Conservation (phyloP, 2,113 vertebrate species). For the Sinocyclocheilus maitianheensis region DNA sequence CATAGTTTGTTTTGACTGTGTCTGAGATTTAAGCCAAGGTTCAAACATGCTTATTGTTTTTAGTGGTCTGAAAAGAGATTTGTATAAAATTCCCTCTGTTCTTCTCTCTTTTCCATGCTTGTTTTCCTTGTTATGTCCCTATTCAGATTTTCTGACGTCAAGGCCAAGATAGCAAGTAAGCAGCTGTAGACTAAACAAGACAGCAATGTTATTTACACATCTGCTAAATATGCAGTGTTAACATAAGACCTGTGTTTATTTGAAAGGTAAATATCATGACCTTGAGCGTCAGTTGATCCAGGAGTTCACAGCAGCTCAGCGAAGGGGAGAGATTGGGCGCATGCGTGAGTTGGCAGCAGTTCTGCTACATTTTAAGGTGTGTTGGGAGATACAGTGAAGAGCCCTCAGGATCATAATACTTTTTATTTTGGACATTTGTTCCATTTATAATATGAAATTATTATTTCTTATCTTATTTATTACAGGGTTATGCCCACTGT, state of each 20-base stretch:
- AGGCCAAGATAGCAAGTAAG: slow-evolving; percentile 99
- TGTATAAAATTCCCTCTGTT: neutral
- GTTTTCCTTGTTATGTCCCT: slow-evolving; percentile 59
- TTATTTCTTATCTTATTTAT: neutral
- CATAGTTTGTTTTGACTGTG: neutral
- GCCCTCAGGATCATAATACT: neutral
- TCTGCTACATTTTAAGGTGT: slow-evolving; percentile 98
- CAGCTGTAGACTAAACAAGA: slow-evolving; percentile 52
- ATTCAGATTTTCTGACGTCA: slow-evolving; percentile 96
- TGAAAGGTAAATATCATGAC: slow-evolving; percentile 97
- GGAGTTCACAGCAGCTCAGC: slow-evolving; percentile 94
- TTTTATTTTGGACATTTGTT: neutral
- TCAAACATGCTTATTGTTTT: neutral
- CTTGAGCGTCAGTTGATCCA: slow-evolving; percentile 97
- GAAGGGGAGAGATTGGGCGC: slow-evolving; percentile 90
- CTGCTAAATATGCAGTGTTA: neutral
- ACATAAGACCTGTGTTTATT: slow-evolving; percentile 21
- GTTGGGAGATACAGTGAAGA: slow-evolving; percentile 13
- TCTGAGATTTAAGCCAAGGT: neutral
- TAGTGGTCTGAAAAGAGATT: neutral
- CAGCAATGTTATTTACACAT: neutral
- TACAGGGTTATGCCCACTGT: slow-evolving; percentile 96
- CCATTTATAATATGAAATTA: neutral
- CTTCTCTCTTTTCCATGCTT: slow-evolving; percentile 22
- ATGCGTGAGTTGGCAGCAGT: slow-evolving; percentile 98